Evolutionary conservation across 2,797 vertebrate genomes (phyloP).

Genomic region (Pteronotus mesoamericanus): DNA sequence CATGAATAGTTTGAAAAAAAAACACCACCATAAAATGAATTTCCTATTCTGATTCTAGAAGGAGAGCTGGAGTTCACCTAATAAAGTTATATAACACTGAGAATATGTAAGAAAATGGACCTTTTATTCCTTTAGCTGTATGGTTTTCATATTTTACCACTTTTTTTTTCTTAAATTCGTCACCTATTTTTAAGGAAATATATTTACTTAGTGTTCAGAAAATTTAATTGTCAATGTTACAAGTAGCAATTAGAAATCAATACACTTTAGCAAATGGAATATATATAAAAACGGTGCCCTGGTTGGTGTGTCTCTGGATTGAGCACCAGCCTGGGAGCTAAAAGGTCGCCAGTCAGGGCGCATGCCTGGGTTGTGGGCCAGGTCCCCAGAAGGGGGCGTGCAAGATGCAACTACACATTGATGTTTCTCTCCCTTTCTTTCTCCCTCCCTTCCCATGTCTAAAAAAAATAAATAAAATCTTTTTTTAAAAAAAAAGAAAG

Average conservation of each 20-base stretch:
- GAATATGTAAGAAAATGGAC: not conserved
- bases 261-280: not conserved
- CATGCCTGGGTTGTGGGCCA: too few relatives aligned
- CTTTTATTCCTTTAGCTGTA: not conserved
- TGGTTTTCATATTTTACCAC: not conserved
- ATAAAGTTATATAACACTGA: not conserved
- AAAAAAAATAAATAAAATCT: too few relatives aligned
- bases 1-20: not conserved
- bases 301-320: too few relatives aligned
- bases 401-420: too few relatives aligned
- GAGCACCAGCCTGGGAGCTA: too few relatives aligned
- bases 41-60: not conserved
- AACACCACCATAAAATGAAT: not conserved
- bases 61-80: not conserved
- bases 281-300: too few relatives aligned
- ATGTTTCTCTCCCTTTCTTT: too few relatives aligned
- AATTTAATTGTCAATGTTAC: not conserved
- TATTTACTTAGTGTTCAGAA: not conserved
- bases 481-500: too few relatives aligned
- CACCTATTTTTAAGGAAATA: not conserved
- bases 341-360: too few relatives aligned
- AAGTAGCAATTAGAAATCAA: not conserved
- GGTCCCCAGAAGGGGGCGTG: too few relatives aligned
- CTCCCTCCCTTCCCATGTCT: too few relatives aligned
- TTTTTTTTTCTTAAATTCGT: not conserved